phyloP scores from a whole-genome alignment of 2,888 invertebrate genomes.

The Pseudolycoriella hygida region DNA sequence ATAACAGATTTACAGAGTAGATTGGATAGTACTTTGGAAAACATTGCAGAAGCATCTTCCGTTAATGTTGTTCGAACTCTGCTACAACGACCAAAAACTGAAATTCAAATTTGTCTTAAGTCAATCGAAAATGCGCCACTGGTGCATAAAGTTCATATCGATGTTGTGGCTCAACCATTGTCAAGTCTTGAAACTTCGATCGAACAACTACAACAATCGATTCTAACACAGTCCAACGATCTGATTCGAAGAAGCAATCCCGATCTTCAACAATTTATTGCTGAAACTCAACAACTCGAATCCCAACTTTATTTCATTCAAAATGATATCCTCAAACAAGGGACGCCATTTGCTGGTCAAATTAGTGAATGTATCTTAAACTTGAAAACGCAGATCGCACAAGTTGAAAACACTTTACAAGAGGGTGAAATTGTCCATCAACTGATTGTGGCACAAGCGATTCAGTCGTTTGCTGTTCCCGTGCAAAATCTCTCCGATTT shows the following conservation, averaged over 20 bases:
- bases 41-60: not conserved
- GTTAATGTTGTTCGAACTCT: not conserved
- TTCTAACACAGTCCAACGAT: no score
- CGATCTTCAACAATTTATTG: slow-evolving; percentile 3
- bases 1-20: not conserved
- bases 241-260: not conserved
- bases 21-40: not conserved
- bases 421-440: not conserved
- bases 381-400: not conserved
- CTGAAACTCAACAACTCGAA: slow-evolving; percentile 3
- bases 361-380: not conserved
- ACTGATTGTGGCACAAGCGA: not conserved
- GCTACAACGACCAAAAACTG: slow-evolving; percentile 27
- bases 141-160: no score
- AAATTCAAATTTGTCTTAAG: slow-evolving; percentile 34
- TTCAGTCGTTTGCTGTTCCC: not conserved
- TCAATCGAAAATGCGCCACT: slow-evolving; percentile 15
- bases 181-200: no score
- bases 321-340: not conserved
- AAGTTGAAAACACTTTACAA: slow-evolving; percentile 2
- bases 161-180: no score
- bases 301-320: slow-evolving; percentile 2
- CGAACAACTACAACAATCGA: no score
- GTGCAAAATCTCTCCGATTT: not conserved
- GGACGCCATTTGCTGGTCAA: not conserved